Evolutionary conservation across 2,113 vertebrate genomes (phyloP).

Genomic region (Callopanchax toddi): DNA sequence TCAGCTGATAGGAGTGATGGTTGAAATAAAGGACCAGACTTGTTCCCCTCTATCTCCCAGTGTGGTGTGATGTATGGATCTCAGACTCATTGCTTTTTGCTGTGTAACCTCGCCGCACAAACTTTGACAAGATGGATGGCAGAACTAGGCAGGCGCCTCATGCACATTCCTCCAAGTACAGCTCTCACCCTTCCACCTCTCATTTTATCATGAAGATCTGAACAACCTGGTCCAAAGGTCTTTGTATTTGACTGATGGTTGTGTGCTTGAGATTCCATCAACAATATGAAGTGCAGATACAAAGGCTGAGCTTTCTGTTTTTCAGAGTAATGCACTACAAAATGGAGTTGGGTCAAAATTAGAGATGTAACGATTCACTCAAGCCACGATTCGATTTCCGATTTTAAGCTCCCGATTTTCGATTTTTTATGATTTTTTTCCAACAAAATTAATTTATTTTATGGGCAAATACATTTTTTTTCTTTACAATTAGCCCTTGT

Average conservation of each 20-base stretch:
- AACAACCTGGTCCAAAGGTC: background rate
- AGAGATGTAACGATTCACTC: no score
- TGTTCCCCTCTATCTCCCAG: constrained; percentile 3
- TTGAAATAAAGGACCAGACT: constrained; percentile 37
- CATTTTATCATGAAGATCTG: constrained; percentile 3
- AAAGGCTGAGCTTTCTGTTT: background rate
- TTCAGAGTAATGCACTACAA: background rate
- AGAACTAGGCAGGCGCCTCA: constrained; percentile 3
- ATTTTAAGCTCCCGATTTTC: no score
- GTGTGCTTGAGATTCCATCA: background rate
- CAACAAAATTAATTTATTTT: no score
- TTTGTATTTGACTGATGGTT: background rate
- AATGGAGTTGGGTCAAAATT: no score
- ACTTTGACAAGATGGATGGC: constrained; percentile 40
- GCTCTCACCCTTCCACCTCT: constrained; percentile 10
- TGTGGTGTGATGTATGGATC: constrained; percentile 38
- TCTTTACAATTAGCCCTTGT: no score
- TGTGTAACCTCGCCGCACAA: background rate
- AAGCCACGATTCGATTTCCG: no score
- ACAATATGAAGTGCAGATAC: background rate
- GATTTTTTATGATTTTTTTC: no score
- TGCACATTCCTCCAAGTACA: constrained; percentile 26
- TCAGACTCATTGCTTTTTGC: constrained; percentile 39
- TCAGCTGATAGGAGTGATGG: constrained; percentile 25
- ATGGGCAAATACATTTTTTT: no score